A percentile compares a stretch with the other conserved stretches of the same genome.
These are phyloP conservation scores for Lepilemur septentrionalis DNA, from an alignment of 2,797 vertebrate genomes.

Conservation along the genomic window DNA sequence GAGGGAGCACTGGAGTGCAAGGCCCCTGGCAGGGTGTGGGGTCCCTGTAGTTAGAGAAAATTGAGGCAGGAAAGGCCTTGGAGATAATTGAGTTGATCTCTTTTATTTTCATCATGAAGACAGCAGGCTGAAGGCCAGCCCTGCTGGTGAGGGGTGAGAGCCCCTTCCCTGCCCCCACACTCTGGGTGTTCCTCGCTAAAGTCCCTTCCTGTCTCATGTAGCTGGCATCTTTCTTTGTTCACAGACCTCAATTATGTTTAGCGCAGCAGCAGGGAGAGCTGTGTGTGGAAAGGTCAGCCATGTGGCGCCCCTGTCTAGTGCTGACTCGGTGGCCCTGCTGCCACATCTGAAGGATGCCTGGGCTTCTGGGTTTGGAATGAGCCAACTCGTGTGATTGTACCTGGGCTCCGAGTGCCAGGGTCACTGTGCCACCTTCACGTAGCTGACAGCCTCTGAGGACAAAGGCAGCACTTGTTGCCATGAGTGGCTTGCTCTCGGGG, in stretches of 20 bases:
- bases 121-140: not conserved
- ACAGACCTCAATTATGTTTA: constrained; percentile 14
- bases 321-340: not conserved
- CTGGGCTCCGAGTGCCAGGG: not conserved
- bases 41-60: not conserved
- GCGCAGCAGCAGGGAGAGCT: not conserved
- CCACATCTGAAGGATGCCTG: not conserved
- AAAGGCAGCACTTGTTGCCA: not conserved
- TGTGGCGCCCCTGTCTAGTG: fast-evolving
- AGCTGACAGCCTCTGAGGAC: not conserved
- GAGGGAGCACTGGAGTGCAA: not conserved
- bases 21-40: not conserved
- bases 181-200: not conserved
- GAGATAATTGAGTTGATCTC: not conserved
- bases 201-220: not conserved
- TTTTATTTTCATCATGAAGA: constrained; percentile 24
- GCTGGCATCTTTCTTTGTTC: constrained; percentile 58
- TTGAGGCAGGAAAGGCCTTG: not conserved
- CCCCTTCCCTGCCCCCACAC: not conserved
- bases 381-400: not conserved
- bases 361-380: not conserved
- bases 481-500: not conserved
- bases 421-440: not conserved
- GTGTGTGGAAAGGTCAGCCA: not conserved
- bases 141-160: not conserved